Evolutionary conservation across 2,888 invertebrate species (phyloP).

Genomic region (Eledone cirrhosa): DNA sequence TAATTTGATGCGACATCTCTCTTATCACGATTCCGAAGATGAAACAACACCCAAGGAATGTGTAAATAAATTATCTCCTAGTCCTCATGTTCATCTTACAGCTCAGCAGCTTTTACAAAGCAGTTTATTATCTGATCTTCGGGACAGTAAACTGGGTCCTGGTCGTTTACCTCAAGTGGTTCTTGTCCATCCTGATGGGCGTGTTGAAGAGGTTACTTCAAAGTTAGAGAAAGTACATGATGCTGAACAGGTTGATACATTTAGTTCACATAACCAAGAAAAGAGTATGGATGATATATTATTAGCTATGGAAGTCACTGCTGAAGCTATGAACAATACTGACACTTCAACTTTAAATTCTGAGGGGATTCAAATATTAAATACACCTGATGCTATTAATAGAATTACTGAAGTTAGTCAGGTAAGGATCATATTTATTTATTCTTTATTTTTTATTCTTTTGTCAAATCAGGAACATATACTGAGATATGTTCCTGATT

Average conservation of each 20-base stretch:
- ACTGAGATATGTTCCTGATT: too few relatives aligned
- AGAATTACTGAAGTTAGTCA: conserved; percentile 11
- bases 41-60: conserved; percentile 19
- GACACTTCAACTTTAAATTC: not conserved
- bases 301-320: conserved; percentile 20
- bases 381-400: conserved; percentile 1
- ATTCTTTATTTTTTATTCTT: not conserved
- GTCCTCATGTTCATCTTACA: conserved; percentile 34
- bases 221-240: conserved; percentile 42
- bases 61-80: not conserved
- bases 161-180: conserved; percentile 54
- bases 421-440: not conserved
- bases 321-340: not conserved
- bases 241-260: conserved; percentile 53
- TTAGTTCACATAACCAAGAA: conserved; percentile 42
- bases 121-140: conserved; percentile 53
- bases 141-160: conserved; percentile 55
- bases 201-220: conserved; percentile 56
- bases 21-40: conserved; percentile 73
- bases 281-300: conserved; percentile 34
- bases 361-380: not conserved
- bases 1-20: conserved; percentile 81
- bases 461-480: too few relatives aligned
- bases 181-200: conserved; percentile 59
- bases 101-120: conserved; percentile 55